Evolutionary conservation across 2,797 vertebrate species (phyloP), one percentile per base, ranked within the genome.

Genomic region (Centroberyx gerrardi): DNA sequence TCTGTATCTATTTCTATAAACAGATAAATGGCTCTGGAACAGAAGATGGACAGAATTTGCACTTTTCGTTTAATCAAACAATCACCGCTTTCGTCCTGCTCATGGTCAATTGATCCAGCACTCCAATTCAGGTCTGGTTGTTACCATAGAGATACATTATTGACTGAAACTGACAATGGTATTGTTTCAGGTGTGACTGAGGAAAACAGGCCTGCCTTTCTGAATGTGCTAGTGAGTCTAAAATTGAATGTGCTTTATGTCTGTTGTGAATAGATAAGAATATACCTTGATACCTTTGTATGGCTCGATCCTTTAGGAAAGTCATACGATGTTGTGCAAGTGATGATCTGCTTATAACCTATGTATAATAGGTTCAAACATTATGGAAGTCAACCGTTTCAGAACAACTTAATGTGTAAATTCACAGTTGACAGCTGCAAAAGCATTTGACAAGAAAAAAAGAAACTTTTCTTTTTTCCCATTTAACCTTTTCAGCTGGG

Each of bases 201-300:
- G 52, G 36, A 78, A 80, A 81, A 82, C 53, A 31, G 48, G 40
- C 31, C 49, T 69, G 44, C 29, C 61, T 73, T 78, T 67, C 48
- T 76, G 2, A 79, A 66, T 88, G 88, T 91, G 87, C 85, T 85
- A 81, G 42, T 79, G 65, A 80, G 38, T 82, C 64, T 72, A 78
- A 46, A 68, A 18, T 31, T 33, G 3, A 36, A 76, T 92, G 91
- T 93, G 92, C 90, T 92, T 89, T 4, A 68, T 63, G 69, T 81
- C 54, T 76, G 61, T 9, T 60, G 48, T 66, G 28, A 79, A 53
- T 80, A 63, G 49, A 68, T 74, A 83, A 63, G 17, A 64, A 63
- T 31, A 46, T n/a, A 82, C 49, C 62, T 83, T 64, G 48, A 22
- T 22, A 22, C 22, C 22, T 22, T 22, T 22, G 8, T 60, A 84